phyloP scores from a whole-genome alignment of 1,140 invertebrate species.

The Platorchestia sp. region DNA sequence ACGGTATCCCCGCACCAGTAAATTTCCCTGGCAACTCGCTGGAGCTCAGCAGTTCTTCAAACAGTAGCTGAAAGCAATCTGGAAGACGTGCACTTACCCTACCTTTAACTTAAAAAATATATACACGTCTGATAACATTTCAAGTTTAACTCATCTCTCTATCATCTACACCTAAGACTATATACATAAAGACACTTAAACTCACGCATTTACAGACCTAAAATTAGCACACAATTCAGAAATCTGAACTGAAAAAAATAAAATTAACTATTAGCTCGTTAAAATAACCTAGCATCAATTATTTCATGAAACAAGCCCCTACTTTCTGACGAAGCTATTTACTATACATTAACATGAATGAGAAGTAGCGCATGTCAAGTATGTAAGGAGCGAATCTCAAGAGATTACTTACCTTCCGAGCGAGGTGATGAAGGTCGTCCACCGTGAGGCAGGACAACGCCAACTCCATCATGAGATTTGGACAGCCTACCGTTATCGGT shows the following conservation, averaged over 20 bases:
- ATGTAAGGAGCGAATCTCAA: not conserved
- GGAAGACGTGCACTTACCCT: not conserved
- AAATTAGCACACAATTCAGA: not conserved
- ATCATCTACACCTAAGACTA: not conserved
- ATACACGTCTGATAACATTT: too few relatives aligned
- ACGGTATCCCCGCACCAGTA: too few relatives aligned
- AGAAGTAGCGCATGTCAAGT: not conserved
- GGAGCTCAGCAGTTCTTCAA: too few relatives aligned
- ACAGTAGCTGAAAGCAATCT: not conserved
- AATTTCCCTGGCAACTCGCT: too few relatives aligned
- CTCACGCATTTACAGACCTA: not conserved
- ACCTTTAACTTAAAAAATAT: not conserved
- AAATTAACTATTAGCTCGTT: not conserved
- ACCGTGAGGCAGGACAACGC: slow-evolving; percentile 44
- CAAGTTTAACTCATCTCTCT: not conserved
- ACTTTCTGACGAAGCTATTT: not conserved
- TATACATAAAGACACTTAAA: not conserved
- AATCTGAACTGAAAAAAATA: not conserved
- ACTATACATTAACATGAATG: not conserved
- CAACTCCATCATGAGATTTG: slow-evolving; percentile 8
- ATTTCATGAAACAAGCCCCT: not conserved
- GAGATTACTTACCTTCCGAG: slow-evolving; percentile 5
- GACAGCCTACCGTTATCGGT: not conserved
- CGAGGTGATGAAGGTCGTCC: slow-evolving; percentile 35
- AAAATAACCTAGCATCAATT: not conserved